Percentiles rank a stretch among this genome's conserved stretches.
phyloP scores from a whole-genome alignment of 2,113 vertebrate species.

The Piprites chloris region DNA sequence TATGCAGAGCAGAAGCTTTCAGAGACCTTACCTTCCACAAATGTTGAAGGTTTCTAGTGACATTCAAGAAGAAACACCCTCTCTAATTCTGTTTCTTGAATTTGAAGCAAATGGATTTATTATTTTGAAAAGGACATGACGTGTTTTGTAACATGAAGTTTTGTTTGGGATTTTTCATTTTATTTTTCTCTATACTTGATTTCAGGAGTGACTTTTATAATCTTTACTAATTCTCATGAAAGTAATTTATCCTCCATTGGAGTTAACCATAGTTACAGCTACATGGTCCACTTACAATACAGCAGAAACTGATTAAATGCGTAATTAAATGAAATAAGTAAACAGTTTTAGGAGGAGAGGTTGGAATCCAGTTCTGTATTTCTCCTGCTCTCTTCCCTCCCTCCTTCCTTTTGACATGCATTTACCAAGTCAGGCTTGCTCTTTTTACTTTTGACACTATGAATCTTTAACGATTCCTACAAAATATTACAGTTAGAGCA shows the following conservation, averaged over 20 bases:
- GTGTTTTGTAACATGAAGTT: not conserved
- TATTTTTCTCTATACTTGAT: not conserved
- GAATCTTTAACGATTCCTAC: not conserved
- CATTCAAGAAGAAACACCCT: not conserved
- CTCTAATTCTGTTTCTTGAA: not conserved
- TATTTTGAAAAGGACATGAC: not conserved
- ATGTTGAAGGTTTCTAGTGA: not conserved
- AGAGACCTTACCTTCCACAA: not conserved
- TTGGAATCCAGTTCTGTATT: not conserved
- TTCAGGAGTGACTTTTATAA: not conserved
- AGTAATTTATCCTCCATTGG: not conserved
- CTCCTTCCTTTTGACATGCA: not conserved
- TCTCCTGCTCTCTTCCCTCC: not conserved
- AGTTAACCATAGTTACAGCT: not conserved
- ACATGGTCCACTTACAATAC: not conserved
- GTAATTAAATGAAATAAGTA: not conserved
- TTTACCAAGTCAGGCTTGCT: not conserved
- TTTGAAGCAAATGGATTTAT: not conserved
- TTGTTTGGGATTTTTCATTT: not conserved
- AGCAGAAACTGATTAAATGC: not conserved
- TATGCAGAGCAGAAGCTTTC: not conserved
- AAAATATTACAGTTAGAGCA: not conserved
- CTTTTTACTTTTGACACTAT: not conserved
- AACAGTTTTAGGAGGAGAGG: not conserved
- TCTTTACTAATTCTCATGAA: not conserved